A percentile compares a stretch with the other conserved stretches of the same genome.
Evolutionary conservation across 2,113 vertebrate species (phyloP).

Genomic region (Peromyscus polionotus): DNA sequence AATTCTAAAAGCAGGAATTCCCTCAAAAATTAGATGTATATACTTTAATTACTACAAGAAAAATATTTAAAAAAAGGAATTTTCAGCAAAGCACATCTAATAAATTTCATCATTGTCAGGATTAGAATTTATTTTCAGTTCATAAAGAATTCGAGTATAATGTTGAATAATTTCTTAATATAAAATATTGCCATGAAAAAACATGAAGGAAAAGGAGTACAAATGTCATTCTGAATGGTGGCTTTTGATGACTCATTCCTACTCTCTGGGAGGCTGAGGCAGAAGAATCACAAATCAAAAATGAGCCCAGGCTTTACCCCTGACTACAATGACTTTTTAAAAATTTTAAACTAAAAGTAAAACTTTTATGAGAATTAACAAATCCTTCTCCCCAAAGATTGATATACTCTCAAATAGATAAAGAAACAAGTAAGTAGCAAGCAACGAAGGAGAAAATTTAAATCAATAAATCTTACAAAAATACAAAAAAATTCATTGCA

Average conservation of each 20-base stretch:
- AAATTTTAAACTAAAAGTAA: not conserved
- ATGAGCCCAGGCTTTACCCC: not conserved
- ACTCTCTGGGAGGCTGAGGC: not conserved
- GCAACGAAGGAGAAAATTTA: not conserved
- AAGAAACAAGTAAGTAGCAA: not conserved
- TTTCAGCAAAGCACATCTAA: not conserved
- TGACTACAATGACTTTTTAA: not conserved
- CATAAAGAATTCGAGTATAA: not conserved
- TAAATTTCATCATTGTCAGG: slow-evolving; percentile 22
- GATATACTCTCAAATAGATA: not conserved
- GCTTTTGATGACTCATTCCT: not conserved
- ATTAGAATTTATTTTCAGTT: not conserved
- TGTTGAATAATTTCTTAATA: not conserved
- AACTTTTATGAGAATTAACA: not conserved
- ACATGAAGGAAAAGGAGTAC: not conserved
- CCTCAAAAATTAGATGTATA: not conserved
- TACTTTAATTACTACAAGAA: not conserved
- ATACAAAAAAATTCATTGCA: not conserved
- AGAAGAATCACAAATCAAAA: not conserved
- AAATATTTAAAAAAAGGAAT: not conserved
- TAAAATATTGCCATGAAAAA: slow-evolving; percentile 1
- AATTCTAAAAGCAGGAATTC: not conserved
- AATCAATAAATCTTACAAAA: not conserved
- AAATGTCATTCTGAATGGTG: not conserved
- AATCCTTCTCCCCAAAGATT: not conserved